Base-by-base conservation (phyloP, 1,140 invertebrate species). In the Drosophila takahashii region DNA sequence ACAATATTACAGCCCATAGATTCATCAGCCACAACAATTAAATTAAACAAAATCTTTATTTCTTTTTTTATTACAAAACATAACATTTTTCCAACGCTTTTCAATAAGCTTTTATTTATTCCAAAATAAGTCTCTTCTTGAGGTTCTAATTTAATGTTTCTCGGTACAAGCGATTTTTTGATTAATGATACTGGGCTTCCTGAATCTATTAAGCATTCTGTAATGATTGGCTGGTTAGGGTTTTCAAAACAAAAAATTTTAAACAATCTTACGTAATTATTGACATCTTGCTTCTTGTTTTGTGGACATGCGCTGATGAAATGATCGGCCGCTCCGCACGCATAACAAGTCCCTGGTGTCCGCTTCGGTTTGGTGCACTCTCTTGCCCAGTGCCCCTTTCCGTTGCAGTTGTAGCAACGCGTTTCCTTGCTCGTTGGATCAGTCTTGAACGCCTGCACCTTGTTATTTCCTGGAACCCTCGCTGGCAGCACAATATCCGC, bases 331-430 rank as follows among this genome's bases (percentile, higher is more conserved):
- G 34, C 8, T 9, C 9, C 34, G 7, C 34, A 36, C 22, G 22
- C 15, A 1, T 32, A 10, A 7, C 29, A 36, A n/a, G 18, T 13
- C 9, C n/a, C 47, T 27, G 47, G 26, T 4, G 26, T 50, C 8
- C 26, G n/a, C 4, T 50, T 50, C 4, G 26, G 26, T 29, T 50
- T 50, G 2, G 26, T 6, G 26, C 47, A 50, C 11, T 27, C 15
- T 16, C 27, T 32, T 9, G 47, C 47, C 47, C 27, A 50, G 9
- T 50, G 47, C 4, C 47, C 27, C 22, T 50, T 50, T 10, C 26
- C 10, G 15, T 50, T 50, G 1, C 26, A 8, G 15, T 50, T 50
- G 1, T 18, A 50, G 29, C 15, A 51, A 18, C 48, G 15, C 15
- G 48, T 34, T 10, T 51, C 48, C 5, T 51, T 13, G 18, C 18